Evolutionary conservation across 2,113 vertebrate genomes (phyloP).

Genomic region (Pao palembangensis): DNA sequence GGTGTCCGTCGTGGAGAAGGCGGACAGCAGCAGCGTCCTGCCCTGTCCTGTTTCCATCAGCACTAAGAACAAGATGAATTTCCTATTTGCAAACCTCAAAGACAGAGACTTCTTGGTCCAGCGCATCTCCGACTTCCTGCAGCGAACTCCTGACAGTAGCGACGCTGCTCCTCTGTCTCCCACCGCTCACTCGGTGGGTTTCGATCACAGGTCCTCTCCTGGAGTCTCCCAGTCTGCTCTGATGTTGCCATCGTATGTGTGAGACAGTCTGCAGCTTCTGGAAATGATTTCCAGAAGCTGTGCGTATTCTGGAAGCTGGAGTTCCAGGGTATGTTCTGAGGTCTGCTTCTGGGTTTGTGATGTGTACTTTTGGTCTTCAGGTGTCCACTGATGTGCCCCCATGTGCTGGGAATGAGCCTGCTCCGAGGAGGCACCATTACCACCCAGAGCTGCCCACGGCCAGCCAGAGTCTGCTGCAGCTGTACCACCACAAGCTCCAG

Average conservation of each 20-base stretch:
- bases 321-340: no score
- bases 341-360: background rate
- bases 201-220: background rate
- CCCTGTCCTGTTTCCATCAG: slow-evolving; percentile 97
- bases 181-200: slow-evolving; percentile 53
- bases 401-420: slow-evolving; percentile 34
- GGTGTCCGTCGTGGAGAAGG: slow-evolving; percentile 97
- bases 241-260: background rate
- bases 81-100: slow-evolving; percentile 95
- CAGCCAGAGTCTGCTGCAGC: slow-evolving; percentile 84
- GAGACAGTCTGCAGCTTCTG: background rate
- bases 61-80: slow-evolving; percentile 96
- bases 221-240: background rate
- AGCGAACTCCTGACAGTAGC: slow-evolving; percentile 83
- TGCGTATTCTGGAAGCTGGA: no score
- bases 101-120: slow-evolving; percentile 95
- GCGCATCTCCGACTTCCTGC: slow-evolving; percentile 95
- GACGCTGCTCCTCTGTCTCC: slow-evolving; percentile 42
- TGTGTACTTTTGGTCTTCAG: slow-evolving; percentile 30
- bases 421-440: slow-evolving; percentile 56
- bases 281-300: no score
- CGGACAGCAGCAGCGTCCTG: slow-evolving; percentile 91
- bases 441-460: slow-evolving; percentile 82
- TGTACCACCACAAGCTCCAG: slow-evolving; percentile 78
- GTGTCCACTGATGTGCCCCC: slow-evolving; percentile 38